A percentile compares a stretch with the other conserved stretches of the same genome.
These are phyloP conservation scores for Notiomystis cincta DNA, from an alignment of 2,113 vertebrate species.

Conservation along the genomic window DNA sequence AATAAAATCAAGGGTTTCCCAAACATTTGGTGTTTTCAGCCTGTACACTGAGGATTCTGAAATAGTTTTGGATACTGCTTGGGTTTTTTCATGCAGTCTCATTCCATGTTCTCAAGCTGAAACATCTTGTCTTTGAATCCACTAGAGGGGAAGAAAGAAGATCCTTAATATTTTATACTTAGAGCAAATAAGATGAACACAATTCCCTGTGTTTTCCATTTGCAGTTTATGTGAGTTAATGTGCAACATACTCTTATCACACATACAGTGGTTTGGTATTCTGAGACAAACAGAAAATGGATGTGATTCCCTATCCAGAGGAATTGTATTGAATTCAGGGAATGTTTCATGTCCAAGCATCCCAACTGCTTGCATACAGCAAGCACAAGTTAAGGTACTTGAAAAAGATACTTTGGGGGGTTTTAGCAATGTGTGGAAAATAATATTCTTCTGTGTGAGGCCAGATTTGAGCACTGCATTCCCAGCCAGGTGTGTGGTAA, in stretches of 20 bases:
- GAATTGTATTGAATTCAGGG: neutral
- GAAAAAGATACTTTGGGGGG: neutral
- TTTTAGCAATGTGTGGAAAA: neutral
- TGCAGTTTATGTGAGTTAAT: neutral
- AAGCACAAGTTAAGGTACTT: neutral
- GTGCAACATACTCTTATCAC: neutral
- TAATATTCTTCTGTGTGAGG: neutral
- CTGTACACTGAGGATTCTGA: neutral
- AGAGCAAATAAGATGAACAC: neutral
- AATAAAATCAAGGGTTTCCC: neutral
- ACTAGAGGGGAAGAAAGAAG: neutral
- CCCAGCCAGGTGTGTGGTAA: neutral
- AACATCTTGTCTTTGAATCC: neutral
- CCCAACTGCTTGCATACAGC: neutral
- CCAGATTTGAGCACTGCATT: neutral
- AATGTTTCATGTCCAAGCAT: neutral
- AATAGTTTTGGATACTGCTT: neutral
- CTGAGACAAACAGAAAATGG: neutral
- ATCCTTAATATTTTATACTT: neutral
- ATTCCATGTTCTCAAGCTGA: neutral
- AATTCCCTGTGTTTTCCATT: slow-evolving; percentile 9
- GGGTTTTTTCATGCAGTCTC: neutral
- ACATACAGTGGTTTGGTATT: neutral
- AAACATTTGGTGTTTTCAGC: neutral
- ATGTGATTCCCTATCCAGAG: neutral